Evolutionary conservation across 2,113 vertebrate genomes (phyloP).

Genomic region (Siniperca knerii): DNA sequence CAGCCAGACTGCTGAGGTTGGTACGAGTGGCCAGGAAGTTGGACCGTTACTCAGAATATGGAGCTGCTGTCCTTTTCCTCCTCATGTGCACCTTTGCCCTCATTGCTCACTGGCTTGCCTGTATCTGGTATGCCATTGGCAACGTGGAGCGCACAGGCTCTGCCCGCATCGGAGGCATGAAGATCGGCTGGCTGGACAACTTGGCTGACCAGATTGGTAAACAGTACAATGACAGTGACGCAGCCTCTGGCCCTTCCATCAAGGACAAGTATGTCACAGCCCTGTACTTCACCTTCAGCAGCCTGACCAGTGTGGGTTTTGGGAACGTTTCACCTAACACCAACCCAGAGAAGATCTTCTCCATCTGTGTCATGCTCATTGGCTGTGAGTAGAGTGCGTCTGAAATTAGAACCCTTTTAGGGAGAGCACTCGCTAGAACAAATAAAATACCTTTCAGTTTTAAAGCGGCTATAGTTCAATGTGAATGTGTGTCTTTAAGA

Average conservation of each 20-base stretch:
- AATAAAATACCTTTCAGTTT: neutral
- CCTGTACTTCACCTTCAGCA: constrained; percentile 99
- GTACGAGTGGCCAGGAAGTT: constrained; percentile 94
- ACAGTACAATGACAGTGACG: constrained; percentile 91
- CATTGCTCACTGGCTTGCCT: constrained; percentile 95
- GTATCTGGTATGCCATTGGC: constrained; percentile 97
- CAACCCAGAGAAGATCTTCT: constrained; percentile 99
- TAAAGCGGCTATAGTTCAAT: neutral
- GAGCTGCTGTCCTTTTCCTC: constrained; percentile 93
- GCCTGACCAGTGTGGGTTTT: constrained; percentile 97
- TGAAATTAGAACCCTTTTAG: neutral
- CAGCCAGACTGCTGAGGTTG: constrained; percentile 91
- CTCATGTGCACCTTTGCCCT: constrained; percentile 97
- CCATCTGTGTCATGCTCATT: constrained; percentile 99
- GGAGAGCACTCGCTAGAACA: neutral
- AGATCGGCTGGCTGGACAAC: constrained; percentile 98
- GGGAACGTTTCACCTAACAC: constrained; percentile 98
- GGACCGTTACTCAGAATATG: constrained; percentile 95
- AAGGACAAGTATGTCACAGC: constrained; percentile 99
- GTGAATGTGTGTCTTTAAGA: neutral
- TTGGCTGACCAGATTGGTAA: constrained; percentile 96
- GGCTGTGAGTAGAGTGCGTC: constrained; percentile 92
- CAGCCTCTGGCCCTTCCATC: constrained; percentile 91
- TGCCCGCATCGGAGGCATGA: constrained; percentile 84
- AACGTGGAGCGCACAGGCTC: constrained; percentile 93